These are phyloP conservation scores for Anastrepha obliqua DNA, from an alignment of 1,140 invertebrate genomes.

Conservation along the genomic window DNA sequence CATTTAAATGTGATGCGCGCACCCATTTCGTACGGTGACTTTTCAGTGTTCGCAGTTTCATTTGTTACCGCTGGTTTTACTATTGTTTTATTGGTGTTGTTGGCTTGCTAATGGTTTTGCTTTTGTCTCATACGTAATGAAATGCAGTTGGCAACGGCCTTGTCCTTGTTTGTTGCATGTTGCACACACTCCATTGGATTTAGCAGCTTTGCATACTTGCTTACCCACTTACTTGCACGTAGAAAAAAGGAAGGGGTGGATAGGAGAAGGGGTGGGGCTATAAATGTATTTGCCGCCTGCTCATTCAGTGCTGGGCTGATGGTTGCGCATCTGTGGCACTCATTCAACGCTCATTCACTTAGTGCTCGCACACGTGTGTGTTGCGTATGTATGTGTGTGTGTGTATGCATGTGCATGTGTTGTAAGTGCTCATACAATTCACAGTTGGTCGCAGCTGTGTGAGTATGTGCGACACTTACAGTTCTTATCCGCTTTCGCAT, in stretches of 20 bases:
- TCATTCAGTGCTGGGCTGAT: not conserved
- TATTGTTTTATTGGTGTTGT: not conserved
- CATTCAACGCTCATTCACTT: slow-evolving; percentile 13
- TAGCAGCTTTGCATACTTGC: not conserved
- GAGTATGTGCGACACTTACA: not conserved
- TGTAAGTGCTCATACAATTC: slow-evolving; percentile 29
- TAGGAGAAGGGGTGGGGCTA: not conserved
- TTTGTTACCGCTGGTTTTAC: not conserved
- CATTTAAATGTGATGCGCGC: not conserved
- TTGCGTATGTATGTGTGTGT: not conserved
- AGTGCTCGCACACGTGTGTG: not conserved
- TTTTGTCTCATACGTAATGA: slow-evolving; percentile 17
- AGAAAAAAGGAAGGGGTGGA: no score
- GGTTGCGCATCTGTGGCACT: slow-evolving; percentile 33
- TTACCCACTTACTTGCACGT: not conserved
- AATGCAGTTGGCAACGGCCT: slow-evolving; percentile 43
- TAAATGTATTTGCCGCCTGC: not conserved
- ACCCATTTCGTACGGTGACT: not conserved
- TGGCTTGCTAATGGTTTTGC: slow-evolving; percentile 23
- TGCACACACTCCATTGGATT: slow-evolving; percentile 49
- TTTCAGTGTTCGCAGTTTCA: not conserved
- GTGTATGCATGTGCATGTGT: not conserved
- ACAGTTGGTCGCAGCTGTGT: not conserved
- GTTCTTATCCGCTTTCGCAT: not conserved
- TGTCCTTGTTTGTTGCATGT: slow-evolving; percentile 49